Evolutionary conservation across 2,888 invertebrate species (phyloP).

Genomic region (Scaptomyza flava): DNA sequence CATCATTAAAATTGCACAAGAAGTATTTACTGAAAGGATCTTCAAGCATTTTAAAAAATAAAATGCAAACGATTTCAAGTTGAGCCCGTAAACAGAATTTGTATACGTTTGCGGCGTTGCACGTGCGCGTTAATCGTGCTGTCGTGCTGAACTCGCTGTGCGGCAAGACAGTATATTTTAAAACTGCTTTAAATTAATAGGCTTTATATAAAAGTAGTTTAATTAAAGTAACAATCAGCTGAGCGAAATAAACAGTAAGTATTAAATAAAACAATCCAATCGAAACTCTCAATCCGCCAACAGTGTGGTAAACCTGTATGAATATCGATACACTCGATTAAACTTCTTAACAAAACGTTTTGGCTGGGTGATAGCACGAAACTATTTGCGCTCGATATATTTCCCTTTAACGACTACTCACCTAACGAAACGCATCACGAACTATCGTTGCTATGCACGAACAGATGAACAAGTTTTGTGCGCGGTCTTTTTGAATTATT

Average conservation of each 20-base stretch:
- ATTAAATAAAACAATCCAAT: background rate
- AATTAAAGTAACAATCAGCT: background rate
- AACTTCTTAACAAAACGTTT: background rate
- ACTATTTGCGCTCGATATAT: background rate
- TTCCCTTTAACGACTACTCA: background rate
- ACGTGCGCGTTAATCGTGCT: conserved; percentile 17
- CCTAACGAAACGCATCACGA: background rate
- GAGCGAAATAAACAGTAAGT: background rate
- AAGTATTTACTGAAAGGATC: conserved; percentile 61
- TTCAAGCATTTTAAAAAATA: conserved; percentile 41
- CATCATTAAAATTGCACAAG: conserved; percentile 81
- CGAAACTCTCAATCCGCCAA: conserved; percentile 12
- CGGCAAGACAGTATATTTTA: no score
- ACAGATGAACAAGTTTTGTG: background rate
- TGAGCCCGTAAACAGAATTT: background rate
- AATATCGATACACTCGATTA: conserved; percentile 12
- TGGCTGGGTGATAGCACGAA: background rate
- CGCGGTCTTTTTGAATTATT: background rate
- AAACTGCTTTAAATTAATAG: background rate
- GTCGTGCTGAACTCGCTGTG: background rate
- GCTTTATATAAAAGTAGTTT: background rate
- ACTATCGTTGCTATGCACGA: background rate
- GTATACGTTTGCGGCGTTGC: conserved; percentile 22
- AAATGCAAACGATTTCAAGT: conserved; percentile 10
- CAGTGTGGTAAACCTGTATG: background rate